Conservation (phyloP, 1,140 invertebrate species). For the Andricus grossulariae region DNA sequence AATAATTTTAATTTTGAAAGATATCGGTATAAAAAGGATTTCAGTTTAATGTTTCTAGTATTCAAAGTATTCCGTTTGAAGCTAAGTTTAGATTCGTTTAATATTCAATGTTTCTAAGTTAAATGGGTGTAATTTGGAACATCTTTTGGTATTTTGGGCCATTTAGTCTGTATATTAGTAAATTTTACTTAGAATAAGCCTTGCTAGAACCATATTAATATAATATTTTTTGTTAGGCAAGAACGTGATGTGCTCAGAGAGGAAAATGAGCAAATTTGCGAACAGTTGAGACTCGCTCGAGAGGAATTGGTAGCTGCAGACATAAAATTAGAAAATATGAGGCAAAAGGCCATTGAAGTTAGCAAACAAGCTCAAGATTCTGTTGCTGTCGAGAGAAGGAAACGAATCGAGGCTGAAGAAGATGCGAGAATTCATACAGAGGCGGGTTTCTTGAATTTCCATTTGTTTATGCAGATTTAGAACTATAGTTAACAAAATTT, state of each 20-base stretch:
- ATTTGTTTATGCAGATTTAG: too few relatives aligned
- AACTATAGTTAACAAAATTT: too few relatives aligned
- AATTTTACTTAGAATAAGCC: constrained; percentile 12
- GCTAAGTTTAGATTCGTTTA: too few relatives aligned
- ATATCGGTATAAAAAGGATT: too few relatives aligned
- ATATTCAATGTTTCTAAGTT: too few relatives aligned
- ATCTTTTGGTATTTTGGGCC: too few relatives aligned
- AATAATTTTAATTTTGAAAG: too few relatives aligned
- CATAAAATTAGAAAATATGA: constrained; percentile 71
- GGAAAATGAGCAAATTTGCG: constrained; percentile 78
- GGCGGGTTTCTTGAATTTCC: constrained; percentile 55
- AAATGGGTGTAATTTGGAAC: too few relatives aligned
- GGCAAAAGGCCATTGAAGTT: constrained; percentile 64
- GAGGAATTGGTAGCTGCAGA: constrained; percentile 77
- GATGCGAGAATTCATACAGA: constrained; percentile 77
- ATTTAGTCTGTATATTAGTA: too few relatives aligned
- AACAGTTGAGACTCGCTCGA: constrained; percentile 76
- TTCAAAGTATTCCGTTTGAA: too few relatives aligned
- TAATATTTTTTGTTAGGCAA: constrained; percentile 64
- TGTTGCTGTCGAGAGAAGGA: constrained; percentile 76
- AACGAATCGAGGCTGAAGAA: constrained; percentile 78
- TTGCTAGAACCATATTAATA: constrained; percentile 29
- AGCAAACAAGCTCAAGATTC: constrained; percentile 77
- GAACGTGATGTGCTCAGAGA: constrained; percentile 80
- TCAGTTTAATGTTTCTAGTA: too few relatives aligned